phyloP scores from a whole-genome alignment of 2,888 invertebrate species.

The Desoria tigrina region DNA sequence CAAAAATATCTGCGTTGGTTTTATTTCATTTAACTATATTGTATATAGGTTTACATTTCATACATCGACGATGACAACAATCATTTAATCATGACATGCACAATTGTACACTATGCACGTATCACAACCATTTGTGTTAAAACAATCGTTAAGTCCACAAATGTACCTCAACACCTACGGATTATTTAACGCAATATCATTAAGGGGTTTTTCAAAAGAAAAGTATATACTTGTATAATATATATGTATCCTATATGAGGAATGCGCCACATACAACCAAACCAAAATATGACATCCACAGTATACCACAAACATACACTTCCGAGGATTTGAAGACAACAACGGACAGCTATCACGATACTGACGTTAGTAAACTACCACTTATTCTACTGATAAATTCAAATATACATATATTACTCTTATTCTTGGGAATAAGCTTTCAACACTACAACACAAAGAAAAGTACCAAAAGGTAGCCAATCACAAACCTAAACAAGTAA shows the following conservation, averaged over 20 bases:
- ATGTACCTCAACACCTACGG: neutral
- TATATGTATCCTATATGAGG: no score
- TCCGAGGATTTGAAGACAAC: neutral
- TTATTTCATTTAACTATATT: no score
- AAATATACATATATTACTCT: no score
- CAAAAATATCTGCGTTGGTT: conserved; percentile 2
- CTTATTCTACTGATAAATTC: no score
- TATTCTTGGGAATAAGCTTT: no score
- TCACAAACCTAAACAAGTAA: no score
- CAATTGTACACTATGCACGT: neutral
- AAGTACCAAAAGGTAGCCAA: no score
- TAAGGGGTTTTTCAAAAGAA: neutral
- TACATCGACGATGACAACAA: neutral
- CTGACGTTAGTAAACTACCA: no score
- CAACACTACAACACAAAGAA: no score
- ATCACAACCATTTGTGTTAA: conserved; percentile 9
- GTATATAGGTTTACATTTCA: no score
- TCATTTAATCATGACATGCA: conserved; percentile 3
- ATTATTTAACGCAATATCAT: neutral
- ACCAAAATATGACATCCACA: neutral
- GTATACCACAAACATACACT: neutral
- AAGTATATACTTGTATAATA: no score
- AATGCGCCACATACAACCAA: neutral
- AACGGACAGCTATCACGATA: no score
- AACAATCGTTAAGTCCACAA: neutral